A percentile compares a stretch with the other conserved stretches of the same genome.
Evolutionary conservation across 2,797 vertebrate genomes (phyloP).

Genomic region (Serranus cabrilla): DNA sequence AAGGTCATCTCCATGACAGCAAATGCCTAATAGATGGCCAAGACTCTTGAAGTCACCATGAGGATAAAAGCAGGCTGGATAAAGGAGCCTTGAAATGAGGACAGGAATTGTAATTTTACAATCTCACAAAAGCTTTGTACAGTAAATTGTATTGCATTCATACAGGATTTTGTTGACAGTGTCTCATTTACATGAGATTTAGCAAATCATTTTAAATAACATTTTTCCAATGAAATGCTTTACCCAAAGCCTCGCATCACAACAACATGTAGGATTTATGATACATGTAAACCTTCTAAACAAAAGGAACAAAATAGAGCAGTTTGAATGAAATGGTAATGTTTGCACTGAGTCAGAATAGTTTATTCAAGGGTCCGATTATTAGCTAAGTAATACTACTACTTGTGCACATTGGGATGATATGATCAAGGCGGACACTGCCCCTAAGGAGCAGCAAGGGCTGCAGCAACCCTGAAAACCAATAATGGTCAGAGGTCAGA

Average conservation of each 20-base stretch:
- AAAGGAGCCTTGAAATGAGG: constrained; percentile 44
- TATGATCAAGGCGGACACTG: constrained; percentile 83
- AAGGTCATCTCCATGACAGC: constrained; percentile 84
- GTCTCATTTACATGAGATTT: constrained; percentile 26
- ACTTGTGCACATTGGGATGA: constrained; percentile 68
- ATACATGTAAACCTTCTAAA: not conserved
- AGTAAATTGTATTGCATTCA: constrained; percentile 30
- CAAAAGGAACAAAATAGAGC: constrained; percentile 9
- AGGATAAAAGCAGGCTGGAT: constrained; percentile 58
- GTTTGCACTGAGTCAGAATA: constrained; percentile 6
- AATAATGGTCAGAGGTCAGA: constrained; percentile 84
- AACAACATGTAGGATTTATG: not conserved
- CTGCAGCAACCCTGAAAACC: constrained; percentile 84
- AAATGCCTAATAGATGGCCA: constrained; percentile 72
- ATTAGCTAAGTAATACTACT: constrained; percentile 49
- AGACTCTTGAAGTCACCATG: constrained; percentile 63
- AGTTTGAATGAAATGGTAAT: constrained; percentile 20
- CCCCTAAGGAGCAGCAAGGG: constrained; percentile 74
- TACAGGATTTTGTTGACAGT: not conserved
- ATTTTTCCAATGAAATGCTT: not conserved
- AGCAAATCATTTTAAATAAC: not conserved
- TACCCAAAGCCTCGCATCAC: constrained; percentile 3
- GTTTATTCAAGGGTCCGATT: constrained; percentile 45
- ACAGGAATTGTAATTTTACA: constrained; percentile 30
- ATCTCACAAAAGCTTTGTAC: constrained; percentile 25